These are phyloP conservation scores for Anastrepha obliqua DNA, from an alignment of 1,140 invertebrate species.

Conservation along the genomic window DNA sequence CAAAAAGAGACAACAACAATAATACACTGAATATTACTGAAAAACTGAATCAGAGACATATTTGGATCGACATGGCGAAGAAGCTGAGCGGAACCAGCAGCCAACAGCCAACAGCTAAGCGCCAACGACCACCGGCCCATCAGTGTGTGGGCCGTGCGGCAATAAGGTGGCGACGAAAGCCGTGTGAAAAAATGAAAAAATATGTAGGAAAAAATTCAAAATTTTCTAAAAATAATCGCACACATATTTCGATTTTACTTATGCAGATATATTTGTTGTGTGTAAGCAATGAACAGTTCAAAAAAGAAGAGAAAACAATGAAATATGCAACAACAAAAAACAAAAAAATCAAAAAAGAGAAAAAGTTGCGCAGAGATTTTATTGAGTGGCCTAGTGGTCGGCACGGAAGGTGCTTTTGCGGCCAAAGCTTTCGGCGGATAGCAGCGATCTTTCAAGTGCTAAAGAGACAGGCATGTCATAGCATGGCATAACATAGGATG, in stretches of 20 bases:
- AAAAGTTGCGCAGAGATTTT: not conserved
- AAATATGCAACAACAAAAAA: conserved; percentile 14
- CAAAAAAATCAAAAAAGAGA: not conserved
- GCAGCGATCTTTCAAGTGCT: not conserved
- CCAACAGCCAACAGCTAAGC: not conserved
- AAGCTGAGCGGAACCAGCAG: conserved; percentile 61
- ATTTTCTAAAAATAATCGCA: conserved; percentile 29
- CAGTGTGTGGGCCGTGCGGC: conserved; percentile 28
- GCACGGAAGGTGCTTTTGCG: not conserved
- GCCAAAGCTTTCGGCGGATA: not conserved
- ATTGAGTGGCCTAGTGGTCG: not conserved
- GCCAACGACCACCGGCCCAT: not conserved
- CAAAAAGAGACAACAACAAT: conserved; percentile 70
- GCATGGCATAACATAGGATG: not conserved
- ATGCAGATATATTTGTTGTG: not conserved
- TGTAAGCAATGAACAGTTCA: conserved; percentile 5
- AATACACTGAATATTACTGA: conserved; percentile 58
- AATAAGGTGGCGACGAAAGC: conserved; percentile 46
- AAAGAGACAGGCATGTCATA: not conserved
- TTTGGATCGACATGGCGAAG: conserved; percentile 68
- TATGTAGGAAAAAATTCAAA: conserved; percentile 40
- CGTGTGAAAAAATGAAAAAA: conserved; percentile 40
- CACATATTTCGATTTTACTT: not conserved
- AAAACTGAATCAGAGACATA: conserved; percentile 71
- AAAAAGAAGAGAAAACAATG: not conserved